phyloP scores from a whole-genome alignment of 1,140 invertebrate genomes.

The Ceratosolen fusciceps region DNA sequence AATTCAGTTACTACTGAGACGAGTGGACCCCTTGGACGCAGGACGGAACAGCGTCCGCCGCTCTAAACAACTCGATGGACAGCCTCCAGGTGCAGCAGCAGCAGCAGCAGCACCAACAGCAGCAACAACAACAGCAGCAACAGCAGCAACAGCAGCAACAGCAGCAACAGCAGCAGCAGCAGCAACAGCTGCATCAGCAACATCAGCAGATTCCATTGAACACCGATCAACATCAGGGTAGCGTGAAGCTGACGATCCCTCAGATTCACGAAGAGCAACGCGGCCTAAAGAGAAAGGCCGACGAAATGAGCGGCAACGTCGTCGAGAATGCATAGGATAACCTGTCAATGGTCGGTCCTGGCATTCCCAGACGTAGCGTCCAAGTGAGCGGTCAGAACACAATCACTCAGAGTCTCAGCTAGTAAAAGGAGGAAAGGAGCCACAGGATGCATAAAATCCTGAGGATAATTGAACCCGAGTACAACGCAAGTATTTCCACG shows the following conservation, averaged over 20 bases:
- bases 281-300: slow-evolving; percentile 67
- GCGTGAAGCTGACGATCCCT: slow-evolving; percentile 52
- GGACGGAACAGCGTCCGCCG: slow-evolving; percentile 56
- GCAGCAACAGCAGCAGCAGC: slow-evolving; percentile 55
- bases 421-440: slow-evolving; percentile 44
- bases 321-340: slow-evolving; percentile 57
- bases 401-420: slow-evolving; percentile 70
- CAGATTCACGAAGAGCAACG: slow-evolving; percentile 61
- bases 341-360: slow-evolving; percentile 32
- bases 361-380: slow-evolving; percentile 55
- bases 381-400: slow-evolving; percentile 66
- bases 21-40: slow-evolving; percentile 71
- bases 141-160: slow-evolving; percentile 58
- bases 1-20: slow-evolving; percentile 76
- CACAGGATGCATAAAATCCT: neutral
- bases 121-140: slow-evolving; percentile 56
- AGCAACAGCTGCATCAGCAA: slow-evolving; percentile 58
- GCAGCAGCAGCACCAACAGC: slow-evolving; percentile 54
- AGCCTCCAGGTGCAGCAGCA: slow-evolving; percentile 56
- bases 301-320: slow-evolving; percentile 64
- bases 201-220: slow-evolving; percentile 57
- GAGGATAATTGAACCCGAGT: slow-evolving; percentile 1
- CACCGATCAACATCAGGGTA: slow-evolving; percentile 59
- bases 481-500: slow-evolving; percentile 43
- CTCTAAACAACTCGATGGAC: slow-evolving; percentile 55